phyloP scores from a whole-genome alignment of 2,113 vertebrate species.

The Eidolon helvum region DNA sequence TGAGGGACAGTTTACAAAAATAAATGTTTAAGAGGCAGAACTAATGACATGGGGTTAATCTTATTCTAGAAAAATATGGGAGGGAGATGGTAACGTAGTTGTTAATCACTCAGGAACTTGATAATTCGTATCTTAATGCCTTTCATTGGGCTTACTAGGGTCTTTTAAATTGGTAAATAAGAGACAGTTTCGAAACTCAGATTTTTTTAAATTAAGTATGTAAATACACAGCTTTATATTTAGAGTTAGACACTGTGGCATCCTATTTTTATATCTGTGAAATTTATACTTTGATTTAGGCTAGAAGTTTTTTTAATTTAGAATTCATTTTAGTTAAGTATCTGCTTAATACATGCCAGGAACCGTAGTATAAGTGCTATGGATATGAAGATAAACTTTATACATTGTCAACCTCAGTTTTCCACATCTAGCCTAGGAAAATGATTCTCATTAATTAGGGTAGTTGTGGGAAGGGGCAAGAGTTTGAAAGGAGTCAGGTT shows the following conservation, averaged over 20 bases:
- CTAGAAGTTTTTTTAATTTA: constrained; percentile 1
- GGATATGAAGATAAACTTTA: not conserved
- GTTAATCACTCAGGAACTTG: not conserved
- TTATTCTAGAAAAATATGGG: not conserved
- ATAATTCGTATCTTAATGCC: not conserved
- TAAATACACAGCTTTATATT: not conserved
- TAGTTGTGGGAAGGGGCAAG: not conserved
- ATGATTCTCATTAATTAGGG: not conserved
- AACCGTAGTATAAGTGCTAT: not conserved
- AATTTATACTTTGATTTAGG: constrained; percentile 33
- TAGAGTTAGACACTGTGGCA: not conserved
- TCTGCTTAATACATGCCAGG: not conserved
- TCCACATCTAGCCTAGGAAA: not conserved
- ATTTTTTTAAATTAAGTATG: not conserved
- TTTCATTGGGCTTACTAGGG: not conserved
- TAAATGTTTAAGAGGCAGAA: not conserved
- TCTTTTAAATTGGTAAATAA: constrained; percentile 27
- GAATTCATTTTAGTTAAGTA: not conserved
- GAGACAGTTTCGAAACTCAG: not conserved
- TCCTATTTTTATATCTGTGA: not conserved
- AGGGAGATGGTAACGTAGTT: not conserved
- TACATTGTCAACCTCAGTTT: not conserved
- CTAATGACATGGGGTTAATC: not conserved
- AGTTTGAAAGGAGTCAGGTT: not conserved
- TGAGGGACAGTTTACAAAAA: not conserved